Evolutionary conservation across 2,113 vertebrate genomes (phyloP).

Genomic region (Rhinolophus sinicus): DNA sequence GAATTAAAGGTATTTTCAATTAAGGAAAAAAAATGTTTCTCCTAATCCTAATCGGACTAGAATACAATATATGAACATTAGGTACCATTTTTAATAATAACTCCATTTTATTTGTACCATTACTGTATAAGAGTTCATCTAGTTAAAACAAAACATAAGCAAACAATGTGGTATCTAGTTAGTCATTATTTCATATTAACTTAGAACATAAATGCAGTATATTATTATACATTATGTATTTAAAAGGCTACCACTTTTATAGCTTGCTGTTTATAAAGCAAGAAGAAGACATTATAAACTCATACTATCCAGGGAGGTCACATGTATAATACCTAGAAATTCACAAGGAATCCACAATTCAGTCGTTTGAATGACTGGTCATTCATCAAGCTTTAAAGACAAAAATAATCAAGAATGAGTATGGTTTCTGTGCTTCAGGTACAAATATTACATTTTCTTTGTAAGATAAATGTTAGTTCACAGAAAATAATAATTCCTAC

Average conservation of each 20-base stretch:
- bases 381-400: constrained; percentile 27
- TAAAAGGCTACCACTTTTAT: neutral
- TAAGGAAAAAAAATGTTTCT: neutral
- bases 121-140: neutral
- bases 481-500: constrained; percentile 35
- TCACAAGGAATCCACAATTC: neutral
- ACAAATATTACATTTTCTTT: constrained; percentile 31
- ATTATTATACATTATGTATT: neutral
- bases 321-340: neutral
- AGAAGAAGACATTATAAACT: neutral
- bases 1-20: neutral
- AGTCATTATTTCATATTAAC: neutral
- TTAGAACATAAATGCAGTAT: neutral
- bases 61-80: neutral
- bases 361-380: neutral
- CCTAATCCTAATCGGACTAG: neutral
- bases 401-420: constrained; percentile 41
- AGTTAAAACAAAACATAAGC: neutral
- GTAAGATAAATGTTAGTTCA: constrained; percentile 40
- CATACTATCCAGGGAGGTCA: neutral
- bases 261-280: neutral
- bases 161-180: neutral
- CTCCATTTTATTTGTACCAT: neutral
- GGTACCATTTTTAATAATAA: neutral
- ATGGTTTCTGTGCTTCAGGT: neutral